Conservation (phyloP, 2,113 vertebrate genomes). For the Eublepharis macularius region DNA sequence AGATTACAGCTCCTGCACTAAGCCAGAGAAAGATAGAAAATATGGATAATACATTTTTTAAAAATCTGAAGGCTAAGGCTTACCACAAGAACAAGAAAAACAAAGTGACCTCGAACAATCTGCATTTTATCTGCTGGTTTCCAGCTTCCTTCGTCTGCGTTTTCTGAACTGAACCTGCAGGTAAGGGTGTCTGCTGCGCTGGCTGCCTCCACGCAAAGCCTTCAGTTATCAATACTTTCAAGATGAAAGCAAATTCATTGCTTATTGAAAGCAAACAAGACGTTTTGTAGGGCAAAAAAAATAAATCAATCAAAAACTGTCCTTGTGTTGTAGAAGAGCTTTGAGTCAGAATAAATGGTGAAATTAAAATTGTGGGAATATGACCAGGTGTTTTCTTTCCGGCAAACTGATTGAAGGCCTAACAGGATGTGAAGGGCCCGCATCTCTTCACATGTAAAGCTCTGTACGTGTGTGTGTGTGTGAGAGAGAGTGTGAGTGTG, state of each 20-base stretch:
- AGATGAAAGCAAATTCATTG: not conserved
- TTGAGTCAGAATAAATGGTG: too few relatives aligned
- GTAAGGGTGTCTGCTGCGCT: not conserved
- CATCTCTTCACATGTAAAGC: too few relatives aligned
- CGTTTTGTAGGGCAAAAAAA: too few relatives aligned
- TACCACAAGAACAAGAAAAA: not conserved
- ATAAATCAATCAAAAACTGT: too few relatives aligned
- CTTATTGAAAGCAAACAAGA: not conserved
- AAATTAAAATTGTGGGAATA: too few relatives aligned
- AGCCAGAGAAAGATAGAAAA: not conserved
- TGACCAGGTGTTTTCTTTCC: too few relatives aligned
- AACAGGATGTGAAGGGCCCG: too few relatives aligned
- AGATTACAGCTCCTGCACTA: not conserved
- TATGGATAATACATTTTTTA: not conserved
- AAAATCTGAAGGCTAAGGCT: not conserved
- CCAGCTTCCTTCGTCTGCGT: not conserved
- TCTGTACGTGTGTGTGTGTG: too few relatives aligned
- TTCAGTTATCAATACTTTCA: fast-evolving
- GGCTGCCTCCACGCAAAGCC: not conserved
- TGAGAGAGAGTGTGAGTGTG: too few relatives aligned
- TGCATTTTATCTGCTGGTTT: not conserved
- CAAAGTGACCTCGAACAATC: not conserved
- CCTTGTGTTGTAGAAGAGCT: too few relatives aligned
- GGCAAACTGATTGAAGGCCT: too few relatives aligned
- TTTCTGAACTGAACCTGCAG: not conserved